These are phyloP conservation scores for Mesaphorura yosii DNA, from an alignment of 1,140 invertebrate genomes.

Conservation along the genomic window DNA sequence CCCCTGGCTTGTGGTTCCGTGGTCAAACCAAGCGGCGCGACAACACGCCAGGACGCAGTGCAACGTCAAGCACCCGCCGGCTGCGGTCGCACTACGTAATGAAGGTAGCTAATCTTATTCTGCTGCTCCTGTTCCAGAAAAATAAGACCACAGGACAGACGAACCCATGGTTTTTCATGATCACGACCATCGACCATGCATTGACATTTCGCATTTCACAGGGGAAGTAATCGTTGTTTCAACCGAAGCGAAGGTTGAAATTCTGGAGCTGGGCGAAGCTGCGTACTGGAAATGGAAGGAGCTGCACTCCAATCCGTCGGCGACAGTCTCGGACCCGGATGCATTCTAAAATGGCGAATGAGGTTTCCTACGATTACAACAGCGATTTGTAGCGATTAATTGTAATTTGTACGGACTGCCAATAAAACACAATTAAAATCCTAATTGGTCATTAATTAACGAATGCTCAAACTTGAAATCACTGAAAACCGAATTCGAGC, in stretches of 20 bases:
- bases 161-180: background rate
- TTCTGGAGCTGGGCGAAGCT: slow-evolving; percentile 1
- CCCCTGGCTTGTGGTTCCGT: slow-evolving; percentile 12
- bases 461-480: too few species aligned
- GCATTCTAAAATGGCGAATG: too few species aligned
- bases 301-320: too few species aligned
- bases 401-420: too few species aligned
- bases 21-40: slow-evolving; percentile 5
- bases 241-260: slow-evolving; percentile 9
- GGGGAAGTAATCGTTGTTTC: slow-evolving; percentile 13
- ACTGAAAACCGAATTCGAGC: too few species aligned
- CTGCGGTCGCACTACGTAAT: background rate
- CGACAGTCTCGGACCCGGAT: too few species aligned
- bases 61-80: background rate
- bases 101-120: background rate
- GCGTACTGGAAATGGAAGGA: background rate
- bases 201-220: too few species aligned
- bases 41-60: background rate
- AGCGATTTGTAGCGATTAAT: too few species aligned
- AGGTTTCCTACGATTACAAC: too few species aligned
- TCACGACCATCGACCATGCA: too few species aligned
- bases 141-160: slow-evolving; percentile 1
- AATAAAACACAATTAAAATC: too few species aligned
- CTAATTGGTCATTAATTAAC: too few species aligned
- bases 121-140: background rate